Base-by-base conservation (phyloP, 2,113 vertebrate species). In the Zapus hudsonius region DNA sequence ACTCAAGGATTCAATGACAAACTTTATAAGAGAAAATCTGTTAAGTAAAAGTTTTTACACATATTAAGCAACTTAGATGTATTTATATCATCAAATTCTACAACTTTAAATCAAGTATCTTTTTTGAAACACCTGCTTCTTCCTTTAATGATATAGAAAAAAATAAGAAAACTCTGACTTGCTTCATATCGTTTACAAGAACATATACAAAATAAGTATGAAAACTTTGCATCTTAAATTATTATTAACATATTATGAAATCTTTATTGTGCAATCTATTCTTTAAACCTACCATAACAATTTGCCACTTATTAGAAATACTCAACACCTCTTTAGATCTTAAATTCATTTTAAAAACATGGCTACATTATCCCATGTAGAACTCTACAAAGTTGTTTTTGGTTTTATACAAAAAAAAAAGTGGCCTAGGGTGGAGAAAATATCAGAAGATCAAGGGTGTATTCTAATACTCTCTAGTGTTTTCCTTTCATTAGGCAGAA, bases 401-500 rank as follows among this genome's bases (percentile, higher is more conserved):
- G 57, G 78, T 85, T 87, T 95, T 90, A 92, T 3, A 70, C 1
- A 23, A 82, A 92, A 93, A 40, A 94, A 87, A 72, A 42, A 96
- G 87, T 72, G 31, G 33, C 72, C 44, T 70, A 6, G 29, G 38
- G 16, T 69, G 64, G 42, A 29, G 23, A 10, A 38, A 67, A 5
- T 47, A 93, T 57, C 90, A 57, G 87, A 81, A 59, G 29, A 91
- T 84, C 44, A 87, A 87, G n/a, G 6, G 40, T 63, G 72, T 84
- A 87, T 40, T 78, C 44, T 44, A 95, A 82, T 79, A 12, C 23
- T 90, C 42, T 73, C 59, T 55, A 82, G 10, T 85, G 59, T 52
- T 91, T 96, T 94, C 83, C 82, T 87, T 88, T 70, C n/a, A 66
- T 23, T 25, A 73, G 79, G 44, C 20, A 94, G 47, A 95, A 94